Evolutionary conservation across 92 coral and sea anemone species (phyloP).

Genomic region (Montipora capitata): DNA sequence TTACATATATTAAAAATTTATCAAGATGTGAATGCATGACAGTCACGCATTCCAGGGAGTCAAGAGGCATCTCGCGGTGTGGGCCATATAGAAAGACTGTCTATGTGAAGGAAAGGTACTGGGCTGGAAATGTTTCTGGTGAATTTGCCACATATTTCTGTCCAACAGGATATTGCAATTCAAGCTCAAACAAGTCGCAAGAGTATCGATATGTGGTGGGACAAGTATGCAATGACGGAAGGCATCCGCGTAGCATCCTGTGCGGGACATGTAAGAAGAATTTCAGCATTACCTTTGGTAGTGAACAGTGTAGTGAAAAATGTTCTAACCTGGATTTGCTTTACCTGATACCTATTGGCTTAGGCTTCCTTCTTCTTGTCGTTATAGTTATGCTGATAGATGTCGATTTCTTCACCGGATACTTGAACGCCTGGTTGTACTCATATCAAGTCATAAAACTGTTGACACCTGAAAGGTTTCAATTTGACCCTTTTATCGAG

Average conservation of each 20-base stretch:
- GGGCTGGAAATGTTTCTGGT: conserved; percentile 84
- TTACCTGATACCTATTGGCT: conserved; percentile 64
- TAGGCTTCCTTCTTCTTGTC: conserved; percentile 73
- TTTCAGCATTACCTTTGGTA: conserved; percentile 78
- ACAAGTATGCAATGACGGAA: conserved; percentile 51
- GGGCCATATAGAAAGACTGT: conserved; percentile 58
- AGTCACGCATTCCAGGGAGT: background rate
- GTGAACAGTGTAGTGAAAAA: conserved; percentile 63
- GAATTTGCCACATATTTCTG: conserved; percentile 81
- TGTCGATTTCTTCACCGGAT: conserved; percentile 90
- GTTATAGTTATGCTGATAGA: conserved; percentile 80
- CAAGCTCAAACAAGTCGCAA: background rate
- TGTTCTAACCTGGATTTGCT: conserved; percentile 80
- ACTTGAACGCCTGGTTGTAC: conserved; percentile 96
- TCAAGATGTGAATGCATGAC: conserved; percentile 80
- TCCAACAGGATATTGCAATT: conserved; percentile 82
- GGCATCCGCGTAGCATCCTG: conserved; percentile 77
- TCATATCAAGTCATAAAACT: conserved; percentile 91
- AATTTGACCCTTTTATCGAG: conserved; percentile 75
- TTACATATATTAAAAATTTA: too few relatives aligned
- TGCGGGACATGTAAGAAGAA: conserved; percentile 86
- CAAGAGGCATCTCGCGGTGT: conserved; percentile 81
- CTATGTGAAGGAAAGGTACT: conserved; percentile 83
- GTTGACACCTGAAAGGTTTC: conserved; percentile 71
- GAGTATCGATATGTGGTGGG: conserved; percentile 38